Base-by-base conservation (phyloP, 2,888 invertebrate genomes). In the Agrotis ipsilon region DNA sequence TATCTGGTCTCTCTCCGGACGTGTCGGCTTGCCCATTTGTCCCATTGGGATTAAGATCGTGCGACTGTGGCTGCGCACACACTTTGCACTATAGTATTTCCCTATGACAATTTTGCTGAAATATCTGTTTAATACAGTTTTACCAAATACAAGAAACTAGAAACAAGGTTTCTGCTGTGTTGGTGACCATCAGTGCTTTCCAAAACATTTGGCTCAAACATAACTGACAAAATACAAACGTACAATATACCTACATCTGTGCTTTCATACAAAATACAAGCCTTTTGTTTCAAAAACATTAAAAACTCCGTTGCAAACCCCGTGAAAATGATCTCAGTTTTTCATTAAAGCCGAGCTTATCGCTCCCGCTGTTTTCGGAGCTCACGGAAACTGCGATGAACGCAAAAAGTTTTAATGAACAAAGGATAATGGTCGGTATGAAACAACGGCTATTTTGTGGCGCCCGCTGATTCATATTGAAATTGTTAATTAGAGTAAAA, bases 361-460 rank as follows among this genome's bases (percentile, higher is more conserved):
- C 24, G 3, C n/a, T 32, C 27, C 52, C 61, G 80, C 80, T 68
- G 55, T 43, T 75, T 54, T 71, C 45, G 1, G 55, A 27, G 59
- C 80, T 62, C 45, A 18, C 55, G 54, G 64, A 61, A 73, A 78
- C 68, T 76, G 68, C 72, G 54, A 68, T 75, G 77, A 79, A 54
- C 64, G 72, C 77, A 78, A 83, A 87, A 86, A 87, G 75, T 86
- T 86, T 82, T 86, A 83, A 84, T 83, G 85, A 86, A 86, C 80
- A 64, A 55, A 69, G 83, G 80, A 79, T 85, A 86, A 82, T 80
- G 76, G 78, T 18, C 16, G 70, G 59, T 52, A 68, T 75, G 72
- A 72, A 71, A 83, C 74, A 69, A 74, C 62, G 76, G 60, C 69
- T 75, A 68, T 72, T 71, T 66, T 51, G 51, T 67, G 21, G 27